Evolutionary conservation across 2,888 invertebrate species (phyloP).

Genomic region (Acanthococcus lagerstroemiae): DNA sequence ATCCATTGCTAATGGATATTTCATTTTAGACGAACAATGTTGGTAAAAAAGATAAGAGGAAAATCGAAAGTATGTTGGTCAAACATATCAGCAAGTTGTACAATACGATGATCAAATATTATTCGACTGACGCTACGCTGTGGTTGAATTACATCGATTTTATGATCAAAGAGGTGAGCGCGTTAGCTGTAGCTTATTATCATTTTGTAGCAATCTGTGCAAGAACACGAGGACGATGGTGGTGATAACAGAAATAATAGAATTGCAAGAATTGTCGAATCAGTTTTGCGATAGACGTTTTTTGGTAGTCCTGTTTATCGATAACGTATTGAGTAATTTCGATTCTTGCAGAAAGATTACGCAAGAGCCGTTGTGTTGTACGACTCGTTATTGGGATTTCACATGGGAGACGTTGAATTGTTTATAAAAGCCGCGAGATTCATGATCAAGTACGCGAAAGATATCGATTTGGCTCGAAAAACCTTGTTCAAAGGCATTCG

Average conservation of each 20-base stretch:
- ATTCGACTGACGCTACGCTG: slow-evolving; percentile 3
- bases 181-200: no score
- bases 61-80: slow-evolving; percentile 15
- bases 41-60: slow-evolving; percentile 4
- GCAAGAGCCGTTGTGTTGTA: slow-evolving; percentile 16
- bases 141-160: slow-evolving; percentile 21
- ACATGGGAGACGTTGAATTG: slow-evolving; percentile 14
- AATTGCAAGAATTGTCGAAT: slow-evolving; percentile 2
- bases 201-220: no score
- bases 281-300: no score
- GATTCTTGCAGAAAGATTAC: slow-evolving; percentile 5
- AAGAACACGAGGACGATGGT: no score
- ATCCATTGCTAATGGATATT: no score
- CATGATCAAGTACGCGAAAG: slow-evolving; percentile 10
- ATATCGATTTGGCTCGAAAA: slow-evolving; percentile 18
- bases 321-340: no score
- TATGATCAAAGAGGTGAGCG: slow-evolving; percentile 17
- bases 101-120: slow-evolving; percentile 7
- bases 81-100: slow-evolving; percentile 19
- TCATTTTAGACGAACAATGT: slow-evolving; percentile 4
- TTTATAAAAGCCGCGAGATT: slow-evolving; percentile 18
- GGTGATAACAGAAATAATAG: neutral
- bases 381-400: slow-evolving; percentile 13
- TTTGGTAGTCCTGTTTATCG: no score
- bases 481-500: slow-evolving; percentile 21